phyloP scores from a whole-genome alignment of 2,888 invertebrate species.

The Stomorhina lunata region DNA sequence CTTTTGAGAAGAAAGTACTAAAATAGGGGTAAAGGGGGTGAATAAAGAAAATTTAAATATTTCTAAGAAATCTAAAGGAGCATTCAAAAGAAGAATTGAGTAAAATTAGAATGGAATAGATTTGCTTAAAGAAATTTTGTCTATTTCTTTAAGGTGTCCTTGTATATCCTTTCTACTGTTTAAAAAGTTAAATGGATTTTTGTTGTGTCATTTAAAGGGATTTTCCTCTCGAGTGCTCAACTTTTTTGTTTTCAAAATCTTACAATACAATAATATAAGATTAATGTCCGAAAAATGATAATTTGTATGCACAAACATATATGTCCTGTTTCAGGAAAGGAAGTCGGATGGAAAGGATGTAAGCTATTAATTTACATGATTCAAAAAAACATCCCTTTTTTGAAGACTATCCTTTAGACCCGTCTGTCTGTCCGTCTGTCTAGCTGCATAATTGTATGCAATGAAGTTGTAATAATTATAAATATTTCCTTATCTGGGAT shows the following conservation, averaged over 20 bases:
- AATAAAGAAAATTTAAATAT: slow-evolving; percentile 50
- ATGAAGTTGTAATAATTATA: slow-evolving; percentile 79
- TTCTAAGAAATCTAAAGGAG: slow-evolving; percentile 31
- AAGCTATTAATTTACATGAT: neutral
- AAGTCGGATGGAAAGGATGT: too few relatives aligned
- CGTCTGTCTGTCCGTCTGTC: slow-evolving; percentile 13
- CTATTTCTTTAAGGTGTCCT: too few relatives aligned
- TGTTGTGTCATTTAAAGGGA: slow-evolving; percentile 65
- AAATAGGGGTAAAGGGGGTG: slow-evolving; percentile 30
- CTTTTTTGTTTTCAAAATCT: slow-evolving; percentile 27
- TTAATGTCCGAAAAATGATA: slow-evolving; percentile 72
- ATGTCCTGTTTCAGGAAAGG: slow-evolving; percentile 48
- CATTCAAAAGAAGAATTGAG: too few relatives aligned
- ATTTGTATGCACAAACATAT: slow-evolving; percentile 66
- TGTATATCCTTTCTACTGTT: slow-evolving; percentile 8
- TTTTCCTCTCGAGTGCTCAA: slow-evolving; percentile 66
- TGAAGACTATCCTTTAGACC: neutral
- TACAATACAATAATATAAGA: slow-evolving; percentile 62
- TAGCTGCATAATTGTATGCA: slow-evolving; percentile 68
- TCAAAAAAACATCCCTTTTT: slow-evolving; percentile 34
- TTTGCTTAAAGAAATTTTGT: too few relatives aligned
- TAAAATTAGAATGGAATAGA: too few relatives aligned
- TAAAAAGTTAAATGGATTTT: slow-evolving; percentile 62
- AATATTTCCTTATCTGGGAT: slow-evolving; percentile 73
- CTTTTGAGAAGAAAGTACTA: neutral